Evolutionary conservation across 1,140 invertebrate genomes (phyloP).

Genomic region (Apocrypta bakeri): DNA sequence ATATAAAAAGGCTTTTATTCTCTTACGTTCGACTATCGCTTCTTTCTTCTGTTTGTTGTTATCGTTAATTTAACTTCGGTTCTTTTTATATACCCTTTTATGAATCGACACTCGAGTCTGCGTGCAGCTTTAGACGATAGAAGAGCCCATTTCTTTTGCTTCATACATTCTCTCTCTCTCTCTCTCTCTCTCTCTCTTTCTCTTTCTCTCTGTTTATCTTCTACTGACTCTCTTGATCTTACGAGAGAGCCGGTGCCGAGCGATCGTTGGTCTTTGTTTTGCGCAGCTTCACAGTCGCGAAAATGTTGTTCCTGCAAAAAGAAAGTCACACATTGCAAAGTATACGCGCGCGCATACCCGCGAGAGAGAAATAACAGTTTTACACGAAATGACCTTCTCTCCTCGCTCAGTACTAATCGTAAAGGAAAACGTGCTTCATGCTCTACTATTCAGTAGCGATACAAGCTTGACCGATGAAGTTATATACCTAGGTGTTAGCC

Average conservation of each 20-base stretch:
- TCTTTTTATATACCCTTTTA: conserved; percentile 14
- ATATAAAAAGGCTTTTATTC: conserved; percentile 35
- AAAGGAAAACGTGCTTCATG: conserved; percentile 44
- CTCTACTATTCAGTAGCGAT: not conserved
- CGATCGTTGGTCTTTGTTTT: conserved; percentile 91
- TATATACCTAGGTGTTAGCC: not conserved
- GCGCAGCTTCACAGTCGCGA: conserved; percentile 89
- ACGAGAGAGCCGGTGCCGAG: conserved; percentile 80
- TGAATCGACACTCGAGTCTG: conserved; percentile 29
- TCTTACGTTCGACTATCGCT: not conserved
- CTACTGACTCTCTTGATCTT: conserved; percentile 57
- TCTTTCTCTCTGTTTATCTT: not conserved
- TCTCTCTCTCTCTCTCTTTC: not conserved
- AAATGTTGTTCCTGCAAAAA: conserved; percentile 84
- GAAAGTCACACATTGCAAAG: conserved; percentile 57
- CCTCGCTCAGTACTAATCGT: conserved; percentile 51
- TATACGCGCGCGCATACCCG: conserved; percentile 49
- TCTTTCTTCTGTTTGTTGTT: not conserved
- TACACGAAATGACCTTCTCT: conserved; percentile 38
- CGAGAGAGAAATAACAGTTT: not conserved
- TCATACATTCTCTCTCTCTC: no score
- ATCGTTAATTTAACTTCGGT: not conserved
- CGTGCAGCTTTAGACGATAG: conserved; percentile 26
- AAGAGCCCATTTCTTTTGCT: conserved; percentile 28
- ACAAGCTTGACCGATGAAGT: conserved; percentile 19